These are phyloP conservation scores for Heliconius aoede DNA, from an alignment of 2,888 invertebrate genomes.

Conservation along the genomic window DNA sequence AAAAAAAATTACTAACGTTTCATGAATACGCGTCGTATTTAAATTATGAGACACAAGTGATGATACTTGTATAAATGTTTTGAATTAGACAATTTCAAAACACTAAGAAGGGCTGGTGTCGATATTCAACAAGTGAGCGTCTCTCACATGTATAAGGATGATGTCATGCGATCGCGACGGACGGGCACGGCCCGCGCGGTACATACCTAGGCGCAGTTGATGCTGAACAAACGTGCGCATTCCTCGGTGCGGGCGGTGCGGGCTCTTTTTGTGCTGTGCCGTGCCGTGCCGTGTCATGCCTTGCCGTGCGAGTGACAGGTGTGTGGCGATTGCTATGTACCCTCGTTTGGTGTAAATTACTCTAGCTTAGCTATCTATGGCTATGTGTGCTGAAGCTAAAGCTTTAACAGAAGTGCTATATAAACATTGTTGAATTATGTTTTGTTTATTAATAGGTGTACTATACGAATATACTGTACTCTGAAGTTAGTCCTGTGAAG, in stretches of 20 bases:
- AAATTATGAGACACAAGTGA: neutral
- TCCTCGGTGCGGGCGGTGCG: conserved; percentile 55
- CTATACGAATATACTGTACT: too few species aligned
- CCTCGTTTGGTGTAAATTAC: conserved; percentile 11
- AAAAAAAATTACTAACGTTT: too few species aligned
- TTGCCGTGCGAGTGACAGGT: conserved; percentile 17
- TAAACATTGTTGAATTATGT: neutral
- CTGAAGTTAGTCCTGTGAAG: neutral
- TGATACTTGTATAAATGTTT: neutral
- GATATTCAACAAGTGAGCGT: conserved; percentile 35
- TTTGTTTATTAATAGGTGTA: too few species aligned
- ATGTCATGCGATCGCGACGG: conserved; percentile 76
- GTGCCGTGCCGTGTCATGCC: neutral
- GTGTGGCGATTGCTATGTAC: conserved; percentile 20
- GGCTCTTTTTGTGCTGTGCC: conserved; percentile 52
- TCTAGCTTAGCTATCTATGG: neutral
- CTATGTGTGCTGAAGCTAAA: too few species aligned
- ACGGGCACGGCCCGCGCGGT: conserved; percentile 67
- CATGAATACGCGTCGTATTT: neutral
- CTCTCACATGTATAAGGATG: conserved; percentile 51
- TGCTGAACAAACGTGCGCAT: conserved; percentile 57
- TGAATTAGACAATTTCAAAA: neutral
- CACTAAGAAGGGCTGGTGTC: conserved; percentile 20
- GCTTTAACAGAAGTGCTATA: too few species aligned
- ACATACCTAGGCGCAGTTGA: conserved; percentile 62